Evolutionary conservation across 2,113 vertebrate species (phyloP).

Genomic region (Rhegmatorhina hoffmannsi): DNA sequence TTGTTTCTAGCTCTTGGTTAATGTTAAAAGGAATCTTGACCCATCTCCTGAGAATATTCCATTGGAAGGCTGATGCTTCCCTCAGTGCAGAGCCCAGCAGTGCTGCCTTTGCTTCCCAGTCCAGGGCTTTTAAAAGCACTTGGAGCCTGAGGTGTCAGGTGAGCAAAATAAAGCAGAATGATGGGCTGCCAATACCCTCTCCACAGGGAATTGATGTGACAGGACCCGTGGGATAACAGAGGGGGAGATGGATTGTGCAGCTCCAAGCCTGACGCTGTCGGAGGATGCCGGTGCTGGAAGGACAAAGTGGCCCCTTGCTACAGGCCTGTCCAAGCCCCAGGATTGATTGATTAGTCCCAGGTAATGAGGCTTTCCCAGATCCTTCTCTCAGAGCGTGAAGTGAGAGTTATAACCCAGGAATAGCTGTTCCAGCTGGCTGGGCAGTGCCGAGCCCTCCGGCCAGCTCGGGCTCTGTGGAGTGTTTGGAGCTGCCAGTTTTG

Average conservation of each 20-base stretch:
- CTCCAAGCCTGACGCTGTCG: neutral
- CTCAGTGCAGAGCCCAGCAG: neutral
- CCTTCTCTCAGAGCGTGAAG: neutral
- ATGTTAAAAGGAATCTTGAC: neutral
- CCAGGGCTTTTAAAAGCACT: neutral
- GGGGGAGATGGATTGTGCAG: neutral
- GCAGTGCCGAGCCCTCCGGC: neutral
- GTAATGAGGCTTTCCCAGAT: constrained; percentile 8
- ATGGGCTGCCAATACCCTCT: neutral
- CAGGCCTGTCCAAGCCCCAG: neutral
- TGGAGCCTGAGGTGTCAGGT: neutral
- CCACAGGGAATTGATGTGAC: accelerated
- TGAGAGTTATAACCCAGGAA: neutral
- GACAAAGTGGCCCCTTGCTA: neutral
- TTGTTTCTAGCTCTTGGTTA: neutral
- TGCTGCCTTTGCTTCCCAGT: neutral
- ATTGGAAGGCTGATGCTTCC: neutral
- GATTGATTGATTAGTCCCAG: constrained; percentile 40
- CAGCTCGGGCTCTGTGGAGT: accelerated
- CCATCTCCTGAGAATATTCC: neutral
- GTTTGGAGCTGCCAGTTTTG: neutral
- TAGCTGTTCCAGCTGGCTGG: constrained; percentile 32
- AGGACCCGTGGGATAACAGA: neutral
- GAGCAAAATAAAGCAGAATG: neutral
- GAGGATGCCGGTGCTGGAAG: neutral